Evolutionary conservation across 2,113 vertebrate genomes (phyloP).

Genomic region (Gallinago paraguaiae): DNA sequence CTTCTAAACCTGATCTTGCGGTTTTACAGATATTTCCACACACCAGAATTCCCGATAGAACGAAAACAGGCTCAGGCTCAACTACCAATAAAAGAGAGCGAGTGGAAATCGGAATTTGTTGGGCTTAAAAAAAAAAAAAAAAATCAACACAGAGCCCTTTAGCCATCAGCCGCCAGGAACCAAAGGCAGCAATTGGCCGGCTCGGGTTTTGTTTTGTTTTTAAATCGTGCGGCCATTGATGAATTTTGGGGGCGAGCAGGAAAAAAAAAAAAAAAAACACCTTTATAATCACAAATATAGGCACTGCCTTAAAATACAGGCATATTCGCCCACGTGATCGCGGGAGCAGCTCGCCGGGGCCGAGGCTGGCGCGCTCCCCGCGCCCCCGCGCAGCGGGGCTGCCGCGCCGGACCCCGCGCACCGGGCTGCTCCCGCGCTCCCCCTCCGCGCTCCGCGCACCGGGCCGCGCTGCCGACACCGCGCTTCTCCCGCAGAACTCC

Average conservation of each 20-base stretch:
- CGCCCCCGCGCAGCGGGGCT: slow-evolving; percentile 3
- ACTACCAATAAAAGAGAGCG: slow-evolving; percentile 96
- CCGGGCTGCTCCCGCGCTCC: slow-evolving; percentile 71
- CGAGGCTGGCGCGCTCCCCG: slow-evolving; percentile 77
- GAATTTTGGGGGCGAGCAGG: slow-evolving; percentile 81
- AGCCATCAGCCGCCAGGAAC: slow-evolving; percentile 78
- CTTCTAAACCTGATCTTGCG: slow-evolving; percentile 99
- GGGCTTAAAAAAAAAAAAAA: slow-evolving; percentile 59
- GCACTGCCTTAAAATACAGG: slow-evolving; percentile 93
- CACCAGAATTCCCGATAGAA: slow-evolving; percentile 99
- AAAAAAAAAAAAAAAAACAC: slow-evolving; percentile 79
- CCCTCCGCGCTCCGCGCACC: background rate
- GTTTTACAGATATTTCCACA: slow-evolving; percentile 96
- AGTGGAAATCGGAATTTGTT: slow-evolving; percentile 79
- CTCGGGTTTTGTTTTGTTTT: slow-evolving; percentile 78
- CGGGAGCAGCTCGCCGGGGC: slow-evolving; percentile 82
- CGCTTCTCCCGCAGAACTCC: background rate
- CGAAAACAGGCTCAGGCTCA: slow-evolving; percentile 90
- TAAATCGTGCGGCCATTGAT: slow-evolving; percentile 77
- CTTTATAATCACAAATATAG: slow-evolving; percentile 95
- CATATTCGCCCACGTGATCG: slow-evolving; percentile 98
- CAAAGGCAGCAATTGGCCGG: slow-evolving; percentile 40
- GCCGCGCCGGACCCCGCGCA: slow-evolving; percentile 18
- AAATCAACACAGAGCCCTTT: slow-evolving; percentile 69
- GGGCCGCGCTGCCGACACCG: slow-evolving; percentile 62